Percentiles rank a stretch among this genome's conserved stretches.
Conservation (phyloP, 2,888 invertebrate genomes). For the Myopa testacea region DNA sequence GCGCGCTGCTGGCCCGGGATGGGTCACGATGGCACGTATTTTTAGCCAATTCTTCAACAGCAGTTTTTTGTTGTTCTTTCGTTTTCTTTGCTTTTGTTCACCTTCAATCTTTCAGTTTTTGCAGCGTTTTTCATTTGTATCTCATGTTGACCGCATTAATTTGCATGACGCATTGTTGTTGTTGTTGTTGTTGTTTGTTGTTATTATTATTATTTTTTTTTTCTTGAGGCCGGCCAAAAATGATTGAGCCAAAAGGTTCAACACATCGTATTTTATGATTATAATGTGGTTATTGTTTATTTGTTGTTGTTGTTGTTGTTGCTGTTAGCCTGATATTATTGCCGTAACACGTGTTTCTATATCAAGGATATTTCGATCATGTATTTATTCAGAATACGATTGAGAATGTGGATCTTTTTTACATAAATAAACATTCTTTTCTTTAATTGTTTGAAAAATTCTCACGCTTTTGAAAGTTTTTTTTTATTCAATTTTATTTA, state of each 20-base stretch:
- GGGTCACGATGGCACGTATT: slow-evolving; percentile 9
- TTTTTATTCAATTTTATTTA: too few species aligned
- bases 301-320: slow-evolving; percentile 4
- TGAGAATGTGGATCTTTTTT: background rate
- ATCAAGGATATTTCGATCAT: slow-evolving; percentile 23
- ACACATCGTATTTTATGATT: slow-evolving; percentile 23
- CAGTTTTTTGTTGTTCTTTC: too few species aligned
- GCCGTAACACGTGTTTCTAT: slow-evolving; percentile 24
- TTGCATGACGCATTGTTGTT: slow-evolving; percentile 33
- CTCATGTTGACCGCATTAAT: slow-evolving; percentile 20
- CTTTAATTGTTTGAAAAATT: too few species aligned
- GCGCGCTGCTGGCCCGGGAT: too few species aligned
- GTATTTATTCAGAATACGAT: slow-evolving; percentile 4
- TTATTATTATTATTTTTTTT: background rate
- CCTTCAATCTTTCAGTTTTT: background rate
- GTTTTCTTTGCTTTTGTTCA: background rate
- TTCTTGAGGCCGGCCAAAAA: slow-evolving; percentile 2
- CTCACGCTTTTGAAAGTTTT: background rate
- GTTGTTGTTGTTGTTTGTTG: background rate
- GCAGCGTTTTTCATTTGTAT: background rate
- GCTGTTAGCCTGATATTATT: slow-evolving; percentile 28
- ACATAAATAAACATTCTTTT: too few species aligned
- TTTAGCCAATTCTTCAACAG: slow-evolving; percentile 8
- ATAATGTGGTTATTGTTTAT: slow-evolving; percentile 2
- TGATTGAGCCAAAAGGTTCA: slow-evolving; percentile 24